Evolutionary conservation across 2,797 vertebrate species (phyloP), one percentile per base, ranked within the genome.

Genomic region (Syngnathus rostellatus): DNA sequence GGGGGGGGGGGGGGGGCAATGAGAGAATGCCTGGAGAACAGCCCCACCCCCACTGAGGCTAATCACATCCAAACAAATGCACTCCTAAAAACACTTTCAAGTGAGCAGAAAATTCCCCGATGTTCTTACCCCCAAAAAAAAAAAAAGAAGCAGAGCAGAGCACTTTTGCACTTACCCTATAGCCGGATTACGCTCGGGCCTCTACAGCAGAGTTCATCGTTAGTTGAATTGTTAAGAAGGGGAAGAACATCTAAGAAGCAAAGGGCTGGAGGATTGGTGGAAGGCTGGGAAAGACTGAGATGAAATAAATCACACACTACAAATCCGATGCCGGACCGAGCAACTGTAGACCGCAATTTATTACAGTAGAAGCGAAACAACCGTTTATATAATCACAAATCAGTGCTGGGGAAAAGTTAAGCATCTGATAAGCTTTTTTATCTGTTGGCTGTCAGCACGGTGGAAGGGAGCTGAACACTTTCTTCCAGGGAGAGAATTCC

Each of bases 401-500:
- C 64, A 25, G 17, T 6, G 6, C 11, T 9, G 23, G 72, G 41
- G 10, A 54, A 48, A 31, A 62, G 50, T 59, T 23, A 37, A 62
- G 14, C 5, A 6, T 3, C 63, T 8, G 16, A 1, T 62, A 11
- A 10, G 62, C 43, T 21, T 38, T 63, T 48, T 63, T 50, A 53
- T 9, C 3, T 68, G 46, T 71, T 77, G 53, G 45, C 60, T 51
- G 63, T 54, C 66, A 68, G 37, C 9, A 0, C 59, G 62, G 38
- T 6, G 21, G 61, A 60, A 41, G 1, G 45, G 1, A 37, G 67
- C 62, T 39, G 1, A 25, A 63, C 14, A 3, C 25, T 58, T 60
- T 64, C 65, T 40, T 38, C 63, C 71, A 69, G 77, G 69, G 17
- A 66, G 11, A 68, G 21, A 54, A 51, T 66, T 75, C 60, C 70